A percentile compares a stretch with the other conserved stretches of the same genome.
phyloP scores from a whole-genome alignment of 2,888 invertebrate genomes.

The Altica lythri region DNA sequence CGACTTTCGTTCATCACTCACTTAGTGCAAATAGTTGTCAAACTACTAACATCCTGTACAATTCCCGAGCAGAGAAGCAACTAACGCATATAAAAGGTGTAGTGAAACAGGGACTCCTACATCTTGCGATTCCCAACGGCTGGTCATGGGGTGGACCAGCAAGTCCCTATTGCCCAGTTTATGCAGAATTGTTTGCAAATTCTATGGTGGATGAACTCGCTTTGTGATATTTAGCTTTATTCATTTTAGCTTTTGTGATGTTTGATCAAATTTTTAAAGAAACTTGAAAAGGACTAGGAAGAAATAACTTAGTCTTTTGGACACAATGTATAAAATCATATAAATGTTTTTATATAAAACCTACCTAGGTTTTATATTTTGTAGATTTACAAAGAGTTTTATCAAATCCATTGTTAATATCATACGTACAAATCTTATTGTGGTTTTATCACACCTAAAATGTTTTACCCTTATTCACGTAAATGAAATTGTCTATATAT shows the following conservation, averaged over 20 bases:
- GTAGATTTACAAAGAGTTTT: too few relatives aligned
- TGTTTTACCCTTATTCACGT: too few relatives aligned
- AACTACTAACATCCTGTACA: constrained; percentile 43
- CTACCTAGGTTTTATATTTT: too few relatives aligned
- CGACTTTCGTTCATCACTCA: constrained; percentile 37
- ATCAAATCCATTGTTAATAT: too few relatives aligned
- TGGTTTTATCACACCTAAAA: too few relatives aligned
- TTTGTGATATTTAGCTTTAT: constrained; percentile 50
- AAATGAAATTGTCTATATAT: not conserved
- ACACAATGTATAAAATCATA: too few relatives aligned
- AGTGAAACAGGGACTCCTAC: constrained; percentile 73
- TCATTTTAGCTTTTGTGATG: constrained; percentile 41
- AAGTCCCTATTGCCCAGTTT: constrained; percentile 75
- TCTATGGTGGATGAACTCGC: constrained; percentile 41
- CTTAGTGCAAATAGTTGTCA: constrained; percentile 31
- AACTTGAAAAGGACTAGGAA: too few relatives aligned
- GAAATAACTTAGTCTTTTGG: too few relatives aligned
- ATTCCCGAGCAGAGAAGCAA: constrained; percentile 44
- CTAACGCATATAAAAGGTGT: constrained; percentile 65
- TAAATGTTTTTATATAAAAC: too few relatives aligned
- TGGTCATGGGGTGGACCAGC: constrained; percentile 84
- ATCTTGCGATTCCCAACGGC: constrained; percentile 79
- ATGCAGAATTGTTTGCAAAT: constrained; percentile 68
- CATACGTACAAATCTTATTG: too few relatives aligned
- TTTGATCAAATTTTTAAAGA: constrained; percentile 32